These are phyloP conservation scores for Megalops cyprinoides DNA, from an alignment of 2,797 vertebrate species.

Conservation along the genomic window DNA sequence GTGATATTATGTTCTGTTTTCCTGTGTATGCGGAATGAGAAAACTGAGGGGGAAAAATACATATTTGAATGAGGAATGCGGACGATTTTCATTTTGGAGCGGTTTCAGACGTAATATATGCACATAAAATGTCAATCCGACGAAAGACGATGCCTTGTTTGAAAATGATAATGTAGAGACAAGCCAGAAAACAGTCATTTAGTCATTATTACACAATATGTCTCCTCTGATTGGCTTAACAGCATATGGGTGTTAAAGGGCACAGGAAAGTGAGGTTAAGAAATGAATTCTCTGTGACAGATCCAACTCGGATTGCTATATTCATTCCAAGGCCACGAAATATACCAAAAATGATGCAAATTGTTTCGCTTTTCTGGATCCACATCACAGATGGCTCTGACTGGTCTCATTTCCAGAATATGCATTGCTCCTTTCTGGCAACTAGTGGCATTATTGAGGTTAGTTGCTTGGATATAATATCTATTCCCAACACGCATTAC, in stretches of 20 bases:
- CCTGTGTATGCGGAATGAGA: constrained; percentile 42
- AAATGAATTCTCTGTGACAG: neutral
- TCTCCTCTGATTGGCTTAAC: neutral
- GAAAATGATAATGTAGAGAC: neutral
- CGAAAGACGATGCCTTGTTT: neutral
- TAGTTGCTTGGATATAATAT: neutral
- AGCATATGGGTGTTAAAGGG: neutral
- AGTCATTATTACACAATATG: neutral
- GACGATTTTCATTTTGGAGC: neutral
- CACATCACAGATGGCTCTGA: neutral
- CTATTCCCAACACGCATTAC: neutral
- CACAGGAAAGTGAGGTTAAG: neutral
- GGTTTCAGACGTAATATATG: neutral
- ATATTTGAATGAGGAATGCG: neutral
- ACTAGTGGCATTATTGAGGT: neutral
- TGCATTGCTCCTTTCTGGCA: neutral
- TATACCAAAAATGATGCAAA: neutral
- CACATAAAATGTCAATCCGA: neutral
- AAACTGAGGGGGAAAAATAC: neutral
- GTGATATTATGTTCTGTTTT: constrained; percentile 55
- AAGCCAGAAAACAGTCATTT: neutral
- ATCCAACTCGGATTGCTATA: neutral
- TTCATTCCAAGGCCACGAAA: neutral
- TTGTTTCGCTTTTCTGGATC: neutral
- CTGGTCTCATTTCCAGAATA: neutral